Evolutionary conservation across 2,888 invertebrate species (phyloP).

Genomic region (Pyrgus malvae): DNA sequence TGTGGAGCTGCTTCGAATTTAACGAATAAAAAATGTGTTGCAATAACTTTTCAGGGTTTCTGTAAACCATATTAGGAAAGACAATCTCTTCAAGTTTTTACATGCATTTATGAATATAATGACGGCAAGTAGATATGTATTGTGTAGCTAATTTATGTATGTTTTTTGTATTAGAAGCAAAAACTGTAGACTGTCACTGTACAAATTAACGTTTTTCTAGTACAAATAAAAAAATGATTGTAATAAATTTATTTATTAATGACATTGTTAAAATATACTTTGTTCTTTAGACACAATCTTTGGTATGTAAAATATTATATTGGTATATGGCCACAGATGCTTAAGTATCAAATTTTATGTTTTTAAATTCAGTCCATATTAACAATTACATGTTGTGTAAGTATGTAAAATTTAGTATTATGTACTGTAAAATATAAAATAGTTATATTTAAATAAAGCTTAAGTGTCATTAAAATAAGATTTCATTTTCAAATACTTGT

Average conservation of each 20-base stretch:
- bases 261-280: slow-evolving; percentile 59
- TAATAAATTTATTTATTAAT: slow-evolving; percentile 60
- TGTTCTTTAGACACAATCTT: slow-evolving; percentile 72
- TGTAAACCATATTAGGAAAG: not conserved
- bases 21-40: not conserved
- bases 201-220: slow-evolving; percentile 16
- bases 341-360: slow-evolving; percentile 48
- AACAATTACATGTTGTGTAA: slow-evolving; percentile 3
- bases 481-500: slow-evolving; percentile 20
- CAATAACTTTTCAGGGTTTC: not conserved
- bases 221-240: slow-evolving; percentile 27
- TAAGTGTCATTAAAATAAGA: not conserved
- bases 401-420: slow-evolving; percentile 17
- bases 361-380: slow-evolving; percentile 54
- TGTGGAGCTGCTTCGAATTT: too few species aligned
- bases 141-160: not conserved
- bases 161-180: not conserved
- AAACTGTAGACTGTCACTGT: slow-evolving; percentile 16
- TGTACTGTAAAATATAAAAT: slow-evolving; percentile 29
- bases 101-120: slow-evolving; percentile 12
- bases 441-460: slow-evolving; percentile 15
- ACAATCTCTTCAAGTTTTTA: slow-evolving; percentile 9
- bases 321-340: slow-evolving; percentile 66
- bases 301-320: slow-evolving; percentile 71
- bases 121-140: not conserved